Conservation (phyloP, 2,888 invertebrate species). For the Patella pellucida region DNA sequence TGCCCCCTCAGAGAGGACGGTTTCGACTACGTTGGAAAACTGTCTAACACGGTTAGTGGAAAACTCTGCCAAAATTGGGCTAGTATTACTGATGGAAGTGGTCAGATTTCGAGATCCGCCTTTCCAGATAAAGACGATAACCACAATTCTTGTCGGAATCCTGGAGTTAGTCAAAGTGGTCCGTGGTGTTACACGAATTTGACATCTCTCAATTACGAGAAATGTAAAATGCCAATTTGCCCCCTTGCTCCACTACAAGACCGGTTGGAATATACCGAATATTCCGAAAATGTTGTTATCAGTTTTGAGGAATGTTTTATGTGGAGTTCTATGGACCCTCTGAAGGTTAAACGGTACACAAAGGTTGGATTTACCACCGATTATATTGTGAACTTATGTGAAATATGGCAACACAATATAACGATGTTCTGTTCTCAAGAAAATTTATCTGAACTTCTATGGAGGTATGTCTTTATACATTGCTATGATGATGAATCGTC, state of each 20-base stretch:
- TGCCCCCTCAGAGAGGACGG: not conserved
- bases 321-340: not conserved
- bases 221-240: slow-evolving; percentile 8
- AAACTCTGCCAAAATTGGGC: not conserved
- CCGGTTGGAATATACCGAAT: not conserved
- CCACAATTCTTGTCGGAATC: slow-evolving; percentile 20
- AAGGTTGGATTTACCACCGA: not conserved
- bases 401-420: not conserved
- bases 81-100: not conserved
- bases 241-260: not conserved
- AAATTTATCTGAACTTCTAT: not conserved
- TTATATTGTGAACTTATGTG: not conserved
- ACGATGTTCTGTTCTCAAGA: not conserved
- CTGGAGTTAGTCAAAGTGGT: slow-evolving; percentile 7
- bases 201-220: not conserved
- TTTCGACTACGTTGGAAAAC: not conserved
- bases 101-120: not conserved
- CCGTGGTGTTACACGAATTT: slow-evolving; percentile 21
- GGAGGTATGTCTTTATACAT: not conserved
- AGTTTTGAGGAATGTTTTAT: not conserved
- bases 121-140: not conserved
- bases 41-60: not conserved
- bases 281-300: not conserved
- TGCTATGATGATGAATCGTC: not conserved
- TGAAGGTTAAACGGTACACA: not conserved